Evolutionary conservation across 2,888 invertebrate species (phyloP).

Genomic region (Pardosa pseudoannulata): DNA sequence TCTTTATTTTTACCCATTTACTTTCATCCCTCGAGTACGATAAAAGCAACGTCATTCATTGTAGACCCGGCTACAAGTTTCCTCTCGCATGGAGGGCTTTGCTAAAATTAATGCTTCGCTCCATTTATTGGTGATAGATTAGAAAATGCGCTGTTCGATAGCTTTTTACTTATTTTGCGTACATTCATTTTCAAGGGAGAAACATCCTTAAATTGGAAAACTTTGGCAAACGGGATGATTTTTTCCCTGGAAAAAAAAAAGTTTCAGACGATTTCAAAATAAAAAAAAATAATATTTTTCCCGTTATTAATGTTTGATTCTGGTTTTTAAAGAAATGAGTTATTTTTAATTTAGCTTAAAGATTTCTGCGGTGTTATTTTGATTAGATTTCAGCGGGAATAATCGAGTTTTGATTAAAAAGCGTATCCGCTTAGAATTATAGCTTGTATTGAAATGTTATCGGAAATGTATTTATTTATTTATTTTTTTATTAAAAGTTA

Average conservation of each 20-base stretch:
- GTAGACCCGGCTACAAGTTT: conserved; percentile 43
- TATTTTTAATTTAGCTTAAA: background rate
- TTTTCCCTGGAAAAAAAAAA: too few relatives aligned
- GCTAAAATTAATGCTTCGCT: conserved; percentile 63
- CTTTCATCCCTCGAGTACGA: conserved; percentile 57
- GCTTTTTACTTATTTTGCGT: conserved; percentile 21
- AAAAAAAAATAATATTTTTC: background rate
- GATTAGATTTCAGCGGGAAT: background rate
- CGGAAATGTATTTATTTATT: too few relatives aligned
- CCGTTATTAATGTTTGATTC: background rate
- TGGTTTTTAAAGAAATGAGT: background rate
- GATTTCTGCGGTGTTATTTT: background rate
- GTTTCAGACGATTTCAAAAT: background rate
- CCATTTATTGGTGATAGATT: conserved; percentile 69
- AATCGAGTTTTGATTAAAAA: background rate
- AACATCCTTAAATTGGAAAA: conserved; percentile 48
- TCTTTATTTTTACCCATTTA: conserved; percentile 66
- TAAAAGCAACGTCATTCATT: conserved; percentile 68
- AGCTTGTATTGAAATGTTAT: too few relatives aligned
- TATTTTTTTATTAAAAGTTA: too few relatives aligned
- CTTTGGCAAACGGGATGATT: conserved; percentile 19
- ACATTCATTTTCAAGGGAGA: conserved; percentile 37
- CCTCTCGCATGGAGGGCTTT: conserved; percentile 43
- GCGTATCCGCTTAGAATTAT: background rate
- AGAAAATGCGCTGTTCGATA: conserved; percentile 56